A percentile compares a stretch with the other conserved stretches of the same genome.
Conservation (phyloP, 1,140 invertebrate species). For the Leguminivora glycinivorella region DNA sequence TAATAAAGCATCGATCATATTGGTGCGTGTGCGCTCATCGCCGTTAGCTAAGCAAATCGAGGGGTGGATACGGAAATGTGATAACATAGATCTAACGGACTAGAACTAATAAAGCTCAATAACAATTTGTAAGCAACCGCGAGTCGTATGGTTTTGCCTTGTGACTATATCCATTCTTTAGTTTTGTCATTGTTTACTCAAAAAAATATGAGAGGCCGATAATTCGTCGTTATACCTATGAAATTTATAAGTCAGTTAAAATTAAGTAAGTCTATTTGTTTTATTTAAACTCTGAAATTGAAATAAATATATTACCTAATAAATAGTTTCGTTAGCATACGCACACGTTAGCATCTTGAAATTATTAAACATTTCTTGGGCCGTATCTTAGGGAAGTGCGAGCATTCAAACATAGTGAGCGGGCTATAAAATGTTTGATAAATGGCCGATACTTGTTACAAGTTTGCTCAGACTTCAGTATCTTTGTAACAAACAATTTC, state of each 20-base stretch:
- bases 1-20: conserved; percentile 48
- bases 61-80: conserved; percentile 54
- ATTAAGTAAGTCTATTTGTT: too few species aligned
- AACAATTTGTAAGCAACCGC: conserved; percentile 4
- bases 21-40: conserved; percentile 42
- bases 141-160: neutral
- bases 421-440: neutral
- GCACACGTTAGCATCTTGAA: too few species aligned
- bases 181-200: neutral
- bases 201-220: neutral
- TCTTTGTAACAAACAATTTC: conserved; percentile 22
- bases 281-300: too few species aligned
- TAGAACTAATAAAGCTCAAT: conserved; percentile 34
- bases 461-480: neutral
- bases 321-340: too few species aligned
- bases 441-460: neutral
- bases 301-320: too few species aligned
- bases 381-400: too few species aligned
- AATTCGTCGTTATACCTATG: too few species aligned
- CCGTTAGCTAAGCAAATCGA: conserved; percentile 58
- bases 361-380: too few species aligned
- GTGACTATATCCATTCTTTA: neutral
- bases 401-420: too few species aligned
- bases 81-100: conserved; percentile 43
- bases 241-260: too few species aligned